Base-by-base conservation (phyloP, 2,888 invertebrate genomes). In the Maniola hyperantus region DNA sequence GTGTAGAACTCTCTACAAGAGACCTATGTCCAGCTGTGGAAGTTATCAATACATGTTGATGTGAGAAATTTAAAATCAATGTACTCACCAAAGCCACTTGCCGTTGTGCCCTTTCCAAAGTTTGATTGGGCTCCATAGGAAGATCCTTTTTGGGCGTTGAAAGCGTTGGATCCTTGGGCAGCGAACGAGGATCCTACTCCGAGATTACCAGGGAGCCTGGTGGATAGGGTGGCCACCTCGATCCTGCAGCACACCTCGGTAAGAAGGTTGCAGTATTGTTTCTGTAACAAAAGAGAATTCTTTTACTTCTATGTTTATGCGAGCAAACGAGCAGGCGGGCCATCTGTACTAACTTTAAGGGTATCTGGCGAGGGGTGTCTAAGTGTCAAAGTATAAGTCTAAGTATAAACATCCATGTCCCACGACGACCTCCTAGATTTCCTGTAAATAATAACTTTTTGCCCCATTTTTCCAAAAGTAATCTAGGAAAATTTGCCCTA, bases 191-290 rank as follows among this genome's bases (percentile, higher is more conserved):
- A 51, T n/a, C 53, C 62, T 83, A 79, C 64, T 86, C 85, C 1
- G 83, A 76, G 11, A 83, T 80, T n/a, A n/a, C n/a, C n/a, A n/a
- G n/a, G n/a, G n/a, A n/a, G n/a, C n/a, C n/a, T 0, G 34, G n/a
- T 54, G 2, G 84, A 83, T 61, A 87, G 84, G 11, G 83, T 74
- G 33, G 84, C 74, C 11, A 84, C 77, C 68, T 90, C 91, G 55
- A 92, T 79, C 66, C 90, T 84, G 83, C 93, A 93, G 87, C 93
- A 93, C 67, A 91, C 84, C 79, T 93, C 93, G 0, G 85, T 86
- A 4, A 84, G 82, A 1, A 82, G 77, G 76, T 87, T 91, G 86
- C 93, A 93, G 80, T 89, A 91, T 65, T 91, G 89, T 72, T 89
- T 91, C 91, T 92, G 85, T 75, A 83, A 88, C 64, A 67, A 67